Conservation (phyloP, 2,888 invertebrate species). For the Nowickia ferox region DNA sequence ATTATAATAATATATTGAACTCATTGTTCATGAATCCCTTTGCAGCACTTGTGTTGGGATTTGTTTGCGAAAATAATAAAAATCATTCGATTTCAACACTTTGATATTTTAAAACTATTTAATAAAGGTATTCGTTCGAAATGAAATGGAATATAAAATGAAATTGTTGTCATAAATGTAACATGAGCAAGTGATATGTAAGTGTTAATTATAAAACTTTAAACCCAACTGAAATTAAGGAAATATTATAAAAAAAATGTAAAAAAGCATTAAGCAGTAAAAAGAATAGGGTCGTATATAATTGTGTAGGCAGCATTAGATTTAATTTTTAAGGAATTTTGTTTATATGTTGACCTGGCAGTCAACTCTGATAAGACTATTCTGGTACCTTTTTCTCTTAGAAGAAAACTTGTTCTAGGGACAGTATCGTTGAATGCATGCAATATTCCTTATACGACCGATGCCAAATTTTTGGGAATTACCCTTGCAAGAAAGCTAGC, state of each 20-base stretch:
- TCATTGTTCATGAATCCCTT: neutral
- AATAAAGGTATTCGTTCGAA: neutral
- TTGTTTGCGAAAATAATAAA: slow-evolving; percentile 1
- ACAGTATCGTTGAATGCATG: too few species aligned
- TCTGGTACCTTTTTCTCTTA: too few species aligned
- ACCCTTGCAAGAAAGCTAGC: too few species aligned
- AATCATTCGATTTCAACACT: neutral
- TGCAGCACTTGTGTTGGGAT: neutral
- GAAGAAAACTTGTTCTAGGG: too few species aligned
- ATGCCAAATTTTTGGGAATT: too few species aligned
- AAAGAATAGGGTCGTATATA: too few species aligned
- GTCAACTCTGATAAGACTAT: too few species aligned
- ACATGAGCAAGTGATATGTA: slow-evolving; percentile 58
- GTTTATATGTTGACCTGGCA: too few species aligned
- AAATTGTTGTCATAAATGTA: slow-evolving; percentile 55
- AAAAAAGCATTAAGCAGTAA: neutral
- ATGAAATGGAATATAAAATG: slow-evolving; percentile 58
- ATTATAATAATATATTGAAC: slow-evolving; percentile 5
- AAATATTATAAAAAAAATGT: neutral
- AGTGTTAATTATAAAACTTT: slow-evolving; percentile 34
- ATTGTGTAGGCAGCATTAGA: too few species aligned
- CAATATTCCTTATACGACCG: too few species aligned
- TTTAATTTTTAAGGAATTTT: too few species aligned
- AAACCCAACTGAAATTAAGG: slow-evolving; percentile 32
- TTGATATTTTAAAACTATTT: too few species aligned